Conservation (phyloP, 2,797 vertebrate genomes). For the Acrossocheilus wenchowensis region DNA sequence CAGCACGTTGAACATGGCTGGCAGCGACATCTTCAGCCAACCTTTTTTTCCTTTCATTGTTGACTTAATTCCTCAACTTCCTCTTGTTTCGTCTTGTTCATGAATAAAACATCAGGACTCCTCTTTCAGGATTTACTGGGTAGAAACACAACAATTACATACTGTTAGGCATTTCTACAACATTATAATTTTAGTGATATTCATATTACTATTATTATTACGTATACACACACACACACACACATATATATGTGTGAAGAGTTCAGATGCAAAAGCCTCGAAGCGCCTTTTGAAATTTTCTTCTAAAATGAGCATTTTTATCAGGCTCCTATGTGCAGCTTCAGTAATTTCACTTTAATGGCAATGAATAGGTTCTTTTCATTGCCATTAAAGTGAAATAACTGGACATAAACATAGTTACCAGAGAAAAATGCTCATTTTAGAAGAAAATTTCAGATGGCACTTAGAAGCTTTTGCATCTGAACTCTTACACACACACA, state of each 20-base stretch:
- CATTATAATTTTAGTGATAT: not conserved
- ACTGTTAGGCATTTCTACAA: not conserved
- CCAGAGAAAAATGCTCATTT: too few relatives aligned
- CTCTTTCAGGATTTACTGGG: not conserved
- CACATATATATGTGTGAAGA: not conserved
- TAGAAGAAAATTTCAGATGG: too few relatives aligned
- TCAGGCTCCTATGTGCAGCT: too few relatives aligned
- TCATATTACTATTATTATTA: not conserved
- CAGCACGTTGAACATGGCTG: constrained; percentile 14
- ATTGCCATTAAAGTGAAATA: too few relatives aligned
- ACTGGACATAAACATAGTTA: too few relatives aligned
- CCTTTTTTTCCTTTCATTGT: not conserved
- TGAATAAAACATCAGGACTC: not conserved
- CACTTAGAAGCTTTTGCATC: too few relatives aligned
- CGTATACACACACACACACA: not conserved
- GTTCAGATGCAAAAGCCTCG: too few relatives aligned
- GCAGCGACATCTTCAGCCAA: not conserved
- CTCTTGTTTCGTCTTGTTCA: not conserved
- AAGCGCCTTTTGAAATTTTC: too few relatives aligned
- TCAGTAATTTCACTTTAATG: too few relatives aligned
- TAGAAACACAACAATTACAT: not conserved
- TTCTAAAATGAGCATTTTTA: too few relatives aligned
- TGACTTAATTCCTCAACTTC: not conserved
- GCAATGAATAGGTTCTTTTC: too few relatives aligned
- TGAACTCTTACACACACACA: too few relatives aligned